Evolutionary conservation across 2,797 vertebrate species (phyloP), one percentile per base, ranked within the genome.

Genomic region (Cetoscarus ocellatus): DNA sequence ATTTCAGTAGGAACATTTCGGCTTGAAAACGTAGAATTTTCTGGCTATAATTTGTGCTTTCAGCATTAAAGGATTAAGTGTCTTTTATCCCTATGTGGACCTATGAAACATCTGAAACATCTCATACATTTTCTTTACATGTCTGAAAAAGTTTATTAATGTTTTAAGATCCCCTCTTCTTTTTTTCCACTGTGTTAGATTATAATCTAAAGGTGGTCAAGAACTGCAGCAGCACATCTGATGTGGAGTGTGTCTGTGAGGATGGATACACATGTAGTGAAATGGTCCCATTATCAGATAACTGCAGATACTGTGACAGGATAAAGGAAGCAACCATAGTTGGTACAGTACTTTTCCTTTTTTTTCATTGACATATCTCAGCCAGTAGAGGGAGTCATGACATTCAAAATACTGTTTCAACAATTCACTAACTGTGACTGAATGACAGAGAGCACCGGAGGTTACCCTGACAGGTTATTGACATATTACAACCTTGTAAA

Each of bases 241-340:
- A 91, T 18, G 0, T 85, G 7, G 66, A 63, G 63, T 91, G 90
- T 0, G 0, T 1, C 14, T 93, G 90, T 15, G 18, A 79, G 39
- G 34, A 10, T 0, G 90, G 89, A 11, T 91, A 67, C 60, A 34
- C 0, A 3, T 93, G 91, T 56, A 17, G 0, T 0, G 3, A 35
- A 0, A 0, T 0, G 1, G 64, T 43, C 5, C 0, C 0, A 0
- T 0, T 1, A 1, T 15, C 51, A 4, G 0, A 3, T 0, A 77
- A 84, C 84, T 92, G 91, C 69, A 47, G 0, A 54, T 0, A 6
- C 0, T 93, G 91, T 51, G 17, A 1, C 0, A 62, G 45, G 53
- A 67, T 39, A 6, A 4, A n/a, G 44, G 8, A 51, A 48, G 45
- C 7, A 10, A 54, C 12, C 48, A 34, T 18, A 35, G 8, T 54